phyloP scores from a whole-genome alignment of 1,140 invertebrate species.

The Calephelis nemesis region DNA sequence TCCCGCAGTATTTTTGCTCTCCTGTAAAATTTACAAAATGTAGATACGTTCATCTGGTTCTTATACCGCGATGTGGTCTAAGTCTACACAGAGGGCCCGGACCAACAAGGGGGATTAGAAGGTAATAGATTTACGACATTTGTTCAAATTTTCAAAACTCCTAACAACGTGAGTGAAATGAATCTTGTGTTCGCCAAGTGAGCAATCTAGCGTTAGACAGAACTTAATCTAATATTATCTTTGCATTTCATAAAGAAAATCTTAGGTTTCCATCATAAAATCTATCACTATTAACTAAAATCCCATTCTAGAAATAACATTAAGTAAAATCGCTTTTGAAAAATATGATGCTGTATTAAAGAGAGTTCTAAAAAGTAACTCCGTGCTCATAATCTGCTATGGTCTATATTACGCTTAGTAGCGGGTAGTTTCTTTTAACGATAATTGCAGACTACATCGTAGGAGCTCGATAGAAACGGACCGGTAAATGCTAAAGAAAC shows the following conservation, averaged over 20 bases:
- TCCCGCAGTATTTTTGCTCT: too few species aligned
- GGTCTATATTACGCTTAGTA: constrained; percentile 43
- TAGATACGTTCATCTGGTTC: too few species aligned
- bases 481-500: constrained; percentile 26
- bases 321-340: constrained; percentile 26
- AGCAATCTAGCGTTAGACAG: too few species aligned
- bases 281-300: neutral
- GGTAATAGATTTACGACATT: too few species aligned
- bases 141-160: too few species aligned
- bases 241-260: neutral
- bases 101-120: too few species aligned
- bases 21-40: too few species aligned
- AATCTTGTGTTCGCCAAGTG: too few species aligned
- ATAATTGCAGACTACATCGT: constrained; percentile 38
- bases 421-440: constrained; percentile 47
- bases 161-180: too few species aligned
- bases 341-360: constrained; percentile 39
- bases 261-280: neutral
- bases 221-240: too few species aligned
- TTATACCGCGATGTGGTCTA: too few species aligned
- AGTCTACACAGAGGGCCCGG: too few species aligned
- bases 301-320: neutral
- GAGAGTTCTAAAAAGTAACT: constrained; percentile 38
- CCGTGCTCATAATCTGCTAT: constrained; percentile 37
- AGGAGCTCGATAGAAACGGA: constrained; percentile 29